A percentile compares a stretch with the other conserved stretches of the same genome.
phyloP scores from a whole-genome alignment of 2,113 vertebrate species.

The Ploceus nigricollis region DNA sequence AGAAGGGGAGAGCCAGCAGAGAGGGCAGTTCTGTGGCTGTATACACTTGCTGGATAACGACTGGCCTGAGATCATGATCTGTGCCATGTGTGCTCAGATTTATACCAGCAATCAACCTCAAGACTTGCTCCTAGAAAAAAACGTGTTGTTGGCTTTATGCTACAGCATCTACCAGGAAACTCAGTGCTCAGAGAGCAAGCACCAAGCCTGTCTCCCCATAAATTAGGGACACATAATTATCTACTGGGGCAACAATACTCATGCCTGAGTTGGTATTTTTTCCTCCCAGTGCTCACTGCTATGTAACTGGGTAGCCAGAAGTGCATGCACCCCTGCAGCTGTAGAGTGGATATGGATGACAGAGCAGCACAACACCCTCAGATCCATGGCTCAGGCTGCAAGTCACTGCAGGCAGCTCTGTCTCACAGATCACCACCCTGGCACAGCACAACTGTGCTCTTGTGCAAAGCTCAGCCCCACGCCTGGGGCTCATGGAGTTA shows the following conservation, averaged over 20 bases:
- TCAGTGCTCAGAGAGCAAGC: background rate
- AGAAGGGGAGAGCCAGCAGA: background rate
- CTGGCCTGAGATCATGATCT: background rate
- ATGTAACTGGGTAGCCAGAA: background rate
- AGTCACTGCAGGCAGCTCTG: background rate
- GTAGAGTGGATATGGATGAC: rapidly evolving
- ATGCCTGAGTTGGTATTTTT: background rate
- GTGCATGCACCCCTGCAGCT: rapidly evolving
- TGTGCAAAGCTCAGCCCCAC: background rate
- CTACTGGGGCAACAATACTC: background rate
- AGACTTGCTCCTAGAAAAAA: background rate
- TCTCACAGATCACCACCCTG: background rate
- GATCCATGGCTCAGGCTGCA: rapidly evolving
- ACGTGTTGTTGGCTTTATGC: background rate
- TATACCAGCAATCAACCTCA: background rate
- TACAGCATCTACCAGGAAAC: background rate
- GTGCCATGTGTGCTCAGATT: background rate
- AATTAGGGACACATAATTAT: background rate
- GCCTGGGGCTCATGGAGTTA: slow-evolving; percentile 70
- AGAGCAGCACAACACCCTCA: background rate
- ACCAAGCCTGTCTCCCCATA: background rate
- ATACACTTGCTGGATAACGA: background rate
- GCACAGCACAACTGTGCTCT: background rate
- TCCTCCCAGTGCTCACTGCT: background rate
- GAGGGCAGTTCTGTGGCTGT: background rate